A percentile compares a stretch with the other conserved stretches of the same genome.
phyloP scores from a whole-genome alignment of 2,113 vertebrate species.

The Paratilapia polleni region DNA sequence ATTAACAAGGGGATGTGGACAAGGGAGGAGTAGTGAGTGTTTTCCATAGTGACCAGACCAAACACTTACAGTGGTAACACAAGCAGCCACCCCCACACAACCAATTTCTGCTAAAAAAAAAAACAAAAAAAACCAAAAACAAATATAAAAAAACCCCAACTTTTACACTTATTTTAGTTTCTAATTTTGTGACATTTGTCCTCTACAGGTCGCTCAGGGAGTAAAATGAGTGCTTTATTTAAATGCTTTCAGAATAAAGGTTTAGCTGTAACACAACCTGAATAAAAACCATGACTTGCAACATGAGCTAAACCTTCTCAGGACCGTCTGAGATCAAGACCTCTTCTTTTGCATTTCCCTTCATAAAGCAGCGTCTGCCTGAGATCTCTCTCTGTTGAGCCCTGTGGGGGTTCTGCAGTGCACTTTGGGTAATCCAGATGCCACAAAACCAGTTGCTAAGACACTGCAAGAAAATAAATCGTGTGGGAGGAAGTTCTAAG shows the following conservation, averaged over 20 bases:
- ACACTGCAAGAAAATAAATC: constrained; percentile 65
- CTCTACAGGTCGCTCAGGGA: neutral
- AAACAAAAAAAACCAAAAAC: neutral
- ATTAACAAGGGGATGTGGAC: constrained; percentile 72
- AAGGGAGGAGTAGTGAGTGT: constrained; percentile 12
- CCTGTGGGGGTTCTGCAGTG: constrained; percentile 54
- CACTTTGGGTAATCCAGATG: constrained; percentile 73
- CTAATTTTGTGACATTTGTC: neutral
- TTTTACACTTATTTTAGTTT: neutral
- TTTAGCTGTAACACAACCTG: neutral
- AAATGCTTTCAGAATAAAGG: neutral
- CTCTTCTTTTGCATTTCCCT: constrained; percentile 31
- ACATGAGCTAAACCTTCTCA: constrained; percentile 24
- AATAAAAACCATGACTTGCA: neutral
- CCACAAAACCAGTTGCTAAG: constrained; percentile 76
- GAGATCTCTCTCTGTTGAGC: constrained; percentile 36
- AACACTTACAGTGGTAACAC: constrained; percentile 37
- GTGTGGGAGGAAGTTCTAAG: constrained; percentile 20
- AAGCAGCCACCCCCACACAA: neutral
- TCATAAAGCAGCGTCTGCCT: constrained; percentile 31
- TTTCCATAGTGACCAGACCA: constrained; percentile 57
- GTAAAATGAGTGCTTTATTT: neutral
- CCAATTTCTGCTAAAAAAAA: neutral
- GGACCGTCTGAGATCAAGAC: constrained; percentile 46
- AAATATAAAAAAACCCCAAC: neutral